phyloP scores from a whole-genome alignment of 2,888 invertebrate species.

The Eupithecia abbreviata region DNA sequence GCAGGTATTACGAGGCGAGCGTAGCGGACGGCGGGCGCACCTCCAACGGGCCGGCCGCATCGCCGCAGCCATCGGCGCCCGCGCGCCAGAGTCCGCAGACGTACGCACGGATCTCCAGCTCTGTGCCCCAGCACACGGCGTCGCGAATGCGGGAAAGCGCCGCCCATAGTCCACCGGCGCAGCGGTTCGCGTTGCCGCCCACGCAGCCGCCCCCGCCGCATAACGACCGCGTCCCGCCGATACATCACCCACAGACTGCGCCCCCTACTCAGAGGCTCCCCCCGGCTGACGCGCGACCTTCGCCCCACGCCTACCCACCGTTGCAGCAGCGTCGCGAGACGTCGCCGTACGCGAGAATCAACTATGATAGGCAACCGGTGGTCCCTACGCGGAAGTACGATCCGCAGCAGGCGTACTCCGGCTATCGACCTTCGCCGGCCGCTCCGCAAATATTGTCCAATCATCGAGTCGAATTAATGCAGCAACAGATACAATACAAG shows the following conservation, averaged over 20 bases:
- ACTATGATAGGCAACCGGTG: slow-evolving; percentile 69
- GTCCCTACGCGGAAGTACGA: slow-evolving; percentile 74
- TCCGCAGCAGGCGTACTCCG: slow-evolving; percentile 75
- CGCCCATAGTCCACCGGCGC: slow-evolving; percentile 66
- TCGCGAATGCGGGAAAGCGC: slow-evolving; percentile 68
- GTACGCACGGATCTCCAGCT: slow-evolving; percentile 69
- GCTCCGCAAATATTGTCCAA: slow-evolving; percentile 64
- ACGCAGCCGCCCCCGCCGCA: slow-evolving; percentile 72
- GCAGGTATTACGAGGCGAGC: slow-evolving; percentile 69
- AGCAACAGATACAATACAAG: slow-evolving; percentile 66
- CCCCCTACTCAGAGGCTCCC: slow-evolving; percentile 62
- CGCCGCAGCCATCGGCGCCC: slow-evolving; percentile 70
- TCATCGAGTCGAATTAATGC: slow-evolving; percentile 69
- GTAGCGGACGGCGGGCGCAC: slow-evolving; percentile 63
- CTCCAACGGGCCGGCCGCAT: slow-evolving; percentile 63
- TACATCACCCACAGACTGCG: slow-evolving; percentile 71
- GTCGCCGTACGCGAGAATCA: slow-evolving; percentile 63
- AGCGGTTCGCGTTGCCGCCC: slow-evolving; percentile 65
- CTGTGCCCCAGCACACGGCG: slow-evolving; percentile 69
- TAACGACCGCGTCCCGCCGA: slow-evolving; percentile 79
- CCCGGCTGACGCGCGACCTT: slow-evolving; percentile 60
- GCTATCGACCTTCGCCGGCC: slow-evolving; percentile 67
- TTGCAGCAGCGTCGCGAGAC: slow-evolving; percentile 68
- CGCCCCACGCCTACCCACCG: slow-evolving; percentile 61
- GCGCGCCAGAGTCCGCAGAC: slow-evolving; percentile 74